phyloP scores from a whole-genome alignment of 2,797 vertebrate genomes.

The Pristis pectinata region DNA sequence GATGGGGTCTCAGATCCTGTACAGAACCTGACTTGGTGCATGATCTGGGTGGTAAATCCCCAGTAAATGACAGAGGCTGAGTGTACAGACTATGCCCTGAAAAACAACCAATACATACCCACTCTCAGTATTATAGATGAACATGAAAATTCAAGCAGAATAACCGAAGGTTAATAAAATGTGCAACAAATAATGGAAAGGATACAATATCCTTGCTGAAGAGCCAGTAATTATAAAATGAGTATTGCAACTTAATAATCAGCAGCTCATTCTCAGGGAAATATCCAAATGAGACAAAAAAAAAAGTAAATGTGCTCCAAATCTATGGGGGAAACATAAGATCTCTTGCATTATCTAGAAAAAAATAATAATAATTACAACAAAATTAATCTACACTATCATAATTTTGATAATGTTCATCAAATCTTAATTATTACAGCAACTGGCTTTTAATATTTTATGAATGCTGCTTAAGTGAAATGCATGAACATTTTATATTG shows the following conservation, averaged over 20 bases:
- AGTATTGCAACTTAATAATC: neutral
- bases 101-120: too few relatives aligned
- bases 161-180: neutral
- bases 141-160: neutral
- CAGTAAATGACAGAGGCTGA: too few relatives aligned
- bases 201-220: neutral
- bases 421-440: neutral
- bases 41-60: too few relatives aligned
- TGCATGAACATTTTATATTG: constrained; percentile 12
- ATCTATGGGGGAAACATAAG: neutral
- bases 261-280: neutral
- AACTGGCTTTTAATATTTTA: constrained; percentile 14
- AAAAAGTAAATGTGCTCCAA: neutral
- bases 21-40: too few relatives aligned
- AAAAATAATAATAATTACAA: neutral
- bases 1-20: too few relatives aligned
- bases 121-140: neutral
- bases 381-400: neutral
- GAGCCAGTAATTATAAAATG: neutral
- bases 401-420: neutral
- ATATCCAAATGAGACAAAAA: neutral
- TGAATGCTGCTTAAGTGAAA: neutral
- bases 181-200: neutral
- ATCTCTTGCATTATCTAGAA: too few relatives aligned
- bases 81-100: too few relatives aligned